Base-by-base conservation (phyloP, 2,797 vertebrate genomes). In the Lerista edwardsae region DNA sequence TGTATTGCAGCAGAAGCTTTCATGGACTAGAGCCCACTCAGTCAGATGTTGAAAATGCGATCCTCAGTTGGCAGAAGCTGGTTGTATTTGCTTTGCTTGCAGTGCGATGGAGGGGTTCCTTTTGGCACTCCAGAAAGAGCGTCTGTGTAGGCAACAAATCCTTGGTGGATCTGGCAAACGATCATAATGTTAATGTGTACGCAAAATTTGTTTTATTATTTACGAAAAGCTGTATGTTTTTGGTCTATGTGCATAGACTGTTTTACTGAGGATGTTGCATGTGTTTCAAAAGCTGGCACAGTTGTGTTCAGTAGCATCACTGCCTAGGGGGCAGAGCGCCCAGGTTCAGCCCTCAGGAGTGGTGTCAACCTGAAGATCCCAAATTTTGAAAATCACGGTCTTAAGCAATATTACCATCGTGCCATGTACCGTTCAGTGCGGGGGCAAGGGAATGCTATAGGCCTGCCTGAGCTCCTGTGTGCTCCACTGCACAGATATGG, bases 51-150 rank as follows among this genome's bases (percentile, higher is more conserved):
- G 2, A 2, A 51, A 17, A n/a, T 34, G 71, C 59, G 27, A 61
- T 61, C 25, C 39, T 64, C 41, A 34, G 15, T 64, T 74, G 41
- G 39, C 69, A 82, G 57, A 73, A 15, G 41, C 31, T 41, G 79
- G 84, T 88, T 80, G 85, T 76, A 81, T 88, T 94, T 90, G 88
- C 77, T 79, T 75, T 87, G 65, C 87, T 89, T 83, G 90, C 92
- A 91, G 87, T 72, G 88, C 87, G 21, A 71, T 68, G 87, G 87
- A 44, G 44, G 74, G 0, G 0, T 0, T 73, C 1, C 11, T 78
- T 29, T 65, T 71, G 75, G 89, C 87, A 73, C 80, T 0, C 0
- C 34, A 74, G 39, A 44, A 55, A 21, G 73, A 84, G 84, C 68
- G 73, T 72, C 51, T 85, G 77, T 29, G 31, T 0, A 0, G 17